A percentile compares a stretch with the other conserved stretches of the same genome.
These are phyloP conservation scores for Smutsia temminckii DNA, from an alignment of 2,797 vertebrate genomes.

Conservation along the genomic window DNA sequence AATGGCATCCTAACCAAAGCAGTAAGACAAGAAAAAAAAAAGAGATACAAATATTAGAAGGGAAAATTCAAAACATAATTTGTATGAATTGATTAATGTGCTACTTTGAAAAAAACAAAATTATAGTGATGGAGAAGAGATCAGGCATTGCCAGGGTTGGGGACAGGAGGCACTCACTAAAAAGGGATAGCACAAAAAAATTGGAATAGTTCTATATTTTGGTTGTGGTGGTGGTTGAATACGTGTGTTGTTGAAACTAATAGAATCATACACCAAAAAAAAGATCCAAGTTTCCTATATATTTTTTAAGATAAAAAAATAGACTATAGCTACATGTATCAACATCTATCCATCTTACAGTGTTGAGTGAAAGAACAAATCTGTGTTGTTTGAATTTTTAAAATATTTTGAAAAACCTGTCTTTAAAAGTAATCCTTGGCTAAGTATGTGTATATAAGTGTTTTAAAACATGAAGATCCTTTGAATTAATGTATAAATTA, in stretches of 20 bases:
- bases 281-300: not conserved
- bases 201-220: not conserved
- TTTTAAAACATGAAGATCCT: constrained; percentile 34
- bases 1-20: constrained; percentile 56
- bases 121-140: not conserved
- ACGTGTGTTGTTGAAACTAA: not conserved
- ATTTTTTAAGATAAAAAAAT: constrained; percentile 25
- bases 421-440: constrained; percentile 36
- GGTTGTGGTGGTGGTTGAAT: not conserved
- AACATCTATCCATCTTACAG: not conserved
- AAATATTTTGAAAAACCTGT: not conserved
- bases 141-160: not conserved
- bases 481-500: constrained; percentile 23
- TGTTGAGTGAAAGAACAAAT: constrained; percentile 3
- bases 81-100: not conserved
- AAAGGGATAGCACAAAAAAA: not conserved
- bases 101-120: constrained; percentile 23
- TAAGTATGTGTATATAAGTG: not conserved
- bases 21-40: constrained; percentile 59
- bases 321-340: not conserved
- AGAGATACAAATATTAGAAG: not conserved
- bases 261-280: not conserved
- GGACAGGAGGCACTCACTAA: not conserved
- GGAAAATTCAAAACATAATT: not conserved
- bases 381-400: constrained; percentile 36